Base-by-base conservation (phyloP, 2,113 vertebrate genomes). In the Xerus inauris region DNA sequence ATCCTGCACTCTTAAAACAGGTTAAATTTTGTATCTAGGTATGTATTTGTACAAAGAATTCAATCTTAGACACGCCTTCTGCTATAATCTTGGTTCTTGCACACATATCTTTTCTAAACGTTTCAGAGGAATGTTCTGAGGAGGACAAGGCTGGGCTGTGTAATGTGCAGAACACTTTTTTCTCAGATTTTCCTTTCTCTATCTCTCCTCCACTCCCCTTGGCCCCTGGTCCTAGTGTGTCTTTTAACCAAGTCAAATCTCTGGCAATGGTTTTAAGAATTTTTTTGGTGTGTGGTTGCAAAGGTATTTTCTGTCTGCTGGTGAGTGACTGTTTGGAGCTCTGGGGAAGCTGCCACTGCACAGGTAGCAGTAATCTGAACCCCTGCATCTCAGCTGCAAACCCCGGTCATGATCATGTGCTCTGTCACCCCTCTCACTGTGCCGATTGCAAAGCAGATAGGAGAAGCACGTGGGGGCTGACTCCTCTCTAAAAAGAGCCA, bases 391-490 rank as follows among this genome's bases (percentile, higher is more conserved):
- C 38, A 87, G 76, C 38, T 80, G 59, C 87, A 28, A 93, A 62
- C 62, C 83, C 47, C 0, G 8, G 47, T 76, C 82, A 32, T 2
- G 3, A 9, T 91, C 92, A 91, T 20, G 64, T n/a, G 89, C 80
- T 92, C 49, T 51, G 85, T 45, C n/a, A n/a, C 26, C 32, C 45
- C 76, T 6, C 6, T 54, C 49, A 16, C 30, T 9, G 14, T 11
- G 11, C 80, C 19, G 83, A 96, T 82, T 24, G 42, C 62, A 51
- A 32, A 72, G 42, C 80, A 94, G 89, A 95, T 92, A 94, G 87
- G 62, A 92, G 84, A 72, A 47, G 90, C 62, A 35, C 26, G 69
- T 59, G 57, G 69, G 57, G 77, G 82, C 82, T 71, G 24, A 95
- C 12, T 40, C 26, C n/a, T 87, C n/a, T 75, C 67, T 85, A 42